Evolutionary conservation across 2,113 vertebrate genomes (phyloP), one percentile per base, ranked within the genome.

Genomic region (Hassar affinis): DNA sequence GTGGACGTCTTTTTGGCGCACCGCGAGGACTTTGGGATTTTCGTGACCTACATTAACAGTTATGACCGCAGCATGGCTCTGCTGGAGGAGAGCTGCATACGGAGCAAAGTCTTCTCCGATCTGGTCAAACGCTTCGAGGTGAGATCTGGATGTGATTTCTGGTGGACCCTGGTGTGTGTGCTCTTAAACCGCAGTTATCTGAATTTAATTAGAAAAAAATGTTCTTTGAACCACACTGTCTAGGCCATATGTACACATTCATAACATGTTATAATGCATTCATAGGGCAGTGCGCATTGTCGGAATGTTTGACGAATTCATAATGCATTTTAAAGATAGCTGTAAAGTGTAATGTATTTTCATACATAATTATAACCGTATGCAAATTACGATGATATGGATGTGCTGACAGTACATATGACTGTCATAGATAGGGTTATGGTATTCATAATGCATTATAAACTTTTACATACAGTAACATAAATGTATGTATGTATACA

Each of bases 121-220:
- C 80, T 94, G 11, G 90, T 98, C 87, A 94, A 90, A 20, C 94
- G 92, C 78, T 97, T 97, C 88, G 96, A 99, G 97, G 98, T 99
- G 89, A 92, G 94, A 30, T 71, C 15, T 25, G 54, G 20, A 3
- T 71, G 27, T 6, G n/a, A 76, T 35, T 18, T 76, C 18, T n/a
- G n/a, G n/a, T n/a, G n/a, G n/a, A n/a, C n/a, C n/a, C n/a, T n/a
- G n/a, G n/a, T n/a, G n/a, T n/a, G n/a, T 35, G 18, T 35, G 30
- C 33, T 20, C 64, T 7, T 27, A 72, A 45, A 71, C n/a, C n/a
- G n/a, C n/a, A n/a, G n/a, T n/a, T n/a, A n/a, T n/a, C n/a, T n/a
- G n/a, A n/a, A n/a, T n/a, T n/a, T n/a, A n/a, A n/a, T n/a, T n/a
- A n/a, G n/a, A n/a, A n/a, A n/a, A n/a, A n/a, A n/a, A n/a, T n/a